phyloP scores from a whole-genome alignment of 64 coral and sea anemone genomes.

The Montipora capricornis region DNA sequence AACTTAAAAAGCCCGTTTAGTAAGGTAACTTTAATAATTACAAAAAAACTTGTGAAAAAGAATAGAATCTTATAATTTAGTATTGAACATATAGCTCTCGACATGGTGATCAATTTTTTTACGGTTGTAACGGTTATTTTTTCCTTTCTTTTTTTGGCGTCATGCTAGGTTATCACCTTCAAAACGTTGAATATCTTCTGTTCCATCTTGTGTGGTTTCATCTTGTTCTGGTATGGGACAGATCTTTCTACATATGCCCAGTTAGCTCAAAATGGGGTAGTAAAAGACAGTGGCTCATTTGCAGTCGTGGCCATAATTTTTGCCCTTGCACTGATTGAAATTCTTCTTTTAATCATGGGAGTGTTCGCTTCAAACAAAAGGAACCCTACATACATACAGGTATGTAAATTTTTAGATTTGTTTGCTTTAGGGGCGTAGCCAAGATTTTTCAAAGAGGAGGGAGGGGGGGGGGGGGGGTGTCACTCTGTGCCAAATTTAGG shows the following conservation, averaged over 20 bases:
- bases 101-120: too few relatives aligned
- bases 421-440: too few relatives aligned
- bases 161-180: not conserved
- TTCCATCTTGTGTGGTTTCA: not conserved
- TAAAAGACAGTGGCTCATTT: not conserved
- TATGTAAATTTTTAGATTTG: not conserved
- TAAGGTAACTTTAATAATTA: too few relatives aligned
- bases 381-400: not conserved
- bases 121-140: too few relatives aligned
- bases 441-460: too few relatives aligned
- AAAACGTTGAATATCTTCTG: conserved; percentile 2
- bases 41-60: too few relatives aligned
- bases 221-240: not conserved
- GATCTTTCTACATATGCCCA: not conserved
- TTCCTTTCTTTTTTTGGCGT: too few relatives aligned
- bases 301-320: not conserved
- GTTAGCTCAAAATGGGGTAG: not conserved
- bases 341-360: not conserved
- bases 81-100: too few relatives aligned
- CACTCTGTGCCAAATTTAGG: too few relatives aligned
- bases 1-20: too few relatives aligned
- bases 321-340: not conserved
- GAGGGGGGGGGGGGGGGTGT: too few relatives aligned
- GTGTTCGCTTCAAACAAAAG: not conserved
- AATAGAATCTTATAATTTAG: too few relatives aligned